A percentile compares a stretch with the other conserved stretches of the same genome.
Conservation (phyloP, 64 coral and sea anemone species). For the Actinia tenebrosa region DNA sequence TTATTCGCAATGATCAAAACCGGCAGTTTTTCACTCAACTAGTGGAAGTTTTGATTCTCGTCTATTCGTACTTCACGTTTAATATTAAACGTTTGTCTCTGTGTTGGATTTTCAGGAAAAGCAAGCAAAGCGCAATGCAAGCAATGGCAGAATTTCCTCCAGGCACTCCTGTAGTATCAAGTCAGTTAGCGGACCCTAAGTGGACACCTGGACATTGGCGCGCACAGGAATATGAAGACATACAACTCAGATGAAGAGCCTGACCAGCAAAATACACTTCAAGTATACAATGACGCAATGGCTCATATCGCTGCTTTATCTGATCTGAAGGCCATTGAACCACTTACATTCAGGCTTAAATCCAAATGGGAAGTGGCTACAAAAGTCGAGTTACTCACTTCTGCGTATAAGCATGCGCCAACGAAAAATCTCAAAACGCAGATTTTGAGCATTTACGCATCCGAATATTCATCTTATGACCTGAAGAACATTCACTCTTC, state of each 20-base stretch:
- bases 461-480: background rate
- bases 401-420: conserved; percentile 28
- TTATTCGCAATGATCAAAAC: no score
- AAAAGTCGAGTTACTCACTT: conserved; percentile 1
- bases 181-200: background rate
- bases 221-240: background rate
- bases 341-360: background rate
- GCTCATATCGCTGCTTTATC: background rate
- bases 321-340: background rate
- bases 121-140: background rate
- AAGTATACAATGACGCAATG: background rate
- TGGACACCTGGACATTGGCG: conserved; percentile 23
- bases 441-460: conserved; percentile 32
- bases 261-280: background rate
- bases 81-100: background rate
- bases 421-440: conserved; percentile 30
- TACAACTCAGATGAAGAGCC: conserved; percentile 15
- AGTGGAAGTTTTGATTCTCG: no score
- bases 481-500: conserved; percentile 24
- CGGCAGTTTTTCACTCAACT: no score
- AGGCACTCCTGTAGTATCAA: background rate
- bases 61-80: no score
- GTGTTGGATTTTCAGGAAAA: background rate
- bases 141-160: conserved; percentile 1
- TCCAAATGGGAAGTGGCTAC: conserved; percentile 34